These are phyloP conservation scores for Drosophila punjabiensis DNA, from an alignment of 1,140 invertebrate genomes.

Conservation along the genomic window DNA sequence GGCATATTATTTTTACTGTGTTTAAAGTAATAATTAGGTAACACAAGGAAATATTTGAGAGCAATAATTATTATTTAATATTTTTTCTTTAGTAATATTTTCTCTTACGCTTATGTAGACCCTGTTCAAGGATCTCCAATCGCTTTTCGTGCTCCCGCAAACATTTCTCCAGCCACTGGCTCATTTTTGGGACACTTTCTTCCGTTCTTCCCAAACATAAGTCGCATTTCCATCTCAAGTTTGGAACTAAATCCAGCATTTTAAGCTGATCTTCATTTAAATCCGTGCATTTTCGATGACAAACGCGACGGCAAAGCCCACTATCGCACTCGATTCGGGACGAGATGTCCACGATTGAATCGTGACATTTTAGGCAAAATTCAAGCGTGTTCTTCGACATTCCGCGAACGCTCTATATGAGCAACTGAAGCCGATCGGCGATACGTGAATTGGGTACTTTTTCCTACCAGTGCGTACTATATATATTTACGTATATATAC, in stretches of 20 bases:
- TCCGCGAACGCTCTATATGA: conserved; percentile 29
- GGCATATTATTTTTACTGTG: no score
- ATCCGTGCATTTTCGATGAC: conserved; percentile 32
- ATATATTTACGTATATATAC: conserved; percentile 4
- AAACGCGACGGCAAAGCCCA: conserved; percentile 20
- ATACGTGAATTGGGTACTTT: conserved; percentile 55
- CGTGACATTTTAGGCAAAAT: conserved; percentile 51
- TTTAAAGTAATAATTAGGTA: neutral
- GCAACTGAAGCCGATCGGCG: conserved; percentile 43
- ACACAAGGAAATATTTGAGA: neutral
- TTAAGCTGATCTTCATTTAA: conserved; percentile 27
- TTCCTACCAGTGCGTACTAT: conserved; percentile 12
- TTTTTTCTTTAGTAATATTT: neutral
- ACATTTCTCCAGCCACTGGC: conserved; percentile 40
- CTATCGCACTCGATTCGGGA: conserved; percentile 37
- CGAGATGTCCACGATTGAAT: conserved; percentile 7
- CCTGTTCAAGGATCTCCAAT: conserved; percentile 48
- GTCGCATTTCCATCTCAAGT: conserved; percentile 49
- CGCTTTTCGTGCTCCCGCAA: conserved; percentile 62
- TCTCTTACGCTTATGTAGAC: conserved; percentile 42
- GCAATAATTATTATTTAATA: neutral
- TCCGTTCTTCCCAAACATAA: conserved; percentile 8
- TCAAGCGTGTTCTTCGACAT: conserved; percentile 52
- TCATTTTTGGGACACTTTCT: conserved; percentile 10
- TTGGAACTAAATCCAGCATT: conserved; percentile 24